Conservation (phyloP, 2,113 vertebrate species). For the Elephantulus edwardii region DNA sequence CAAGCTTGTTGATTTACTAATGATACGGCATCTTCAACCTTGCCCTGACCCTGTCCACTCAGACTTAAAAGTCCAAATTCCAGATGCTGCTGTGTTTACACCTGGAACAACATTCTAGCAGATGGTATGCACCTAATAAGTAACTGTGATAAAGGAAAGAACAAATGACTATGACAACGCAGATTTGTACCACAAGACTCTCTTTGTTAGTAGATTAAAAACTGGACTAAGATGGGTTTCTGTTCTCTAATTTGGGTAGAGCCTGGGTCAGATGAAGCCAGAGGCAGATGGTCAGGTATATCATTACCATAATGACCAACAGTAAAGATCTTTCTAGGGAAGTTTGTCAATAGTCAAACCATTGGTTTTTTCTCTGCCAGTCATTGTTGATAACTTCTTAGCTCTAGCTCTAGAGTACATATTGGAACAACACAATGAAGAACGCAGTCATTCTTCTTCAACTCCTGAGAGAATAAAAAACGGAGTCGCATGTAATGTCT, state of each 20-base stretch:
- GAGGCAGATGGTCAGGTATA: conserved; percentile 1
- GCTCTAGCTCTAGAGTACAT: neutral
- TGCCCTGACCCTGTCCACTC: conserved; percentile 1
- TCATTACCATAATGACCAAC: conserved; percentile 33
- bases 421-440: conserved; percentile 48
- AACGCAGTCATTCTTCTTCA: conserved; percentile 21
- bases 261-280: conserved; percentile 29
- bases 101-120: conserved; percentile 26
- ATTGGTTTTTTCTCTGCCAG: conserved; percentile 21
- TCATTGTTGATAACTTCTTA: conserved; percentile 47
- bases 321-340: conserved; percentile 54
- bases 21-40: neutral
- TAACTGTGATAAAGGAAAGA: conserved; percentile 16
- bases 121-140: conserved; percentile 28
- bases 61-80: conserved; percentile 23
- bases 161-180: neutral
- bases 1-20: conserved; percentile 31
- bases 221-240: neutral
- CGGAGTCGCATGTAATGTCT: conserved; percentile 34
- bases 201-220: conserved; percentile 9
- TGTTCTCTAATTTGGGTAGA: conserved; percentile 45
- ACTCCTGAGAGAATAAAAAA: conserved; percentile 31
- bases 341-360: conserved; percentile 50
- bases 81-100: neutral
- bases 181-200: conserved; percentile 34